These are phyloP conservation scores for Drosophila kanapiae DNA, from an alignment of 1,140 invertebrate genomes.

Conservation along the genomic window DNA sequence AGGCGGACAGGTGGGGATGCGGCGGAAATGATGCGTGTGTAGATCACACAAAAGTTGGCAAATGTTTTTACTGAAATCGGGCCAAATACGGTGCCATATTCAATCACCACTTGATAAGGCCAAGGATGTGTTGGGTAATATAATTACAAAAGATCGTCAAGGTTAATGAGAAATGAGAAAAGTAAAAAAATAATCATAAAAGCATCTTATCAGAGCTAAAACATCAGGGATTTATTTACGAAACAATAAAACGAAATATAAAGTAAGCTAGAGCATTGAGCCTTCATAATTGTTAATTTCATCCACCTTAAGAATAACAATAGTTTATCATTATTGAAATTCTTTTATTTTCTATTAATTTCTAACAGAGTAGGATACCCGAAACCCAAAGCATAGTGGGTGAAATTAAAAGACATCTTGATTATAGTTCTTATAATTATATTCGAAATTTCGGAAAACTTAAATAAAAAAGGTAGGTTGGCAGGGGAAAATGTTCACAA, in stretches of 20 bases:
- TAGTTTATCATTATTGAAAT: not conserved
- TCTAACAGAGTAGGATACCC: too few relatives aligned
- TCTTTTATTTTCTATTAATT: not conserved
- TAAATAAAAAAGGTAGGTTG: too few relatives aligned
- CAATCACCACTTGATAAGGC: not conserved
- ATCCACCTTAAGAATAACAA: not conserved
- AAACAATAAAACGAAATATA: not conserved
- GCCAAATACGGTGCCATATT: conserved; percentile 26
- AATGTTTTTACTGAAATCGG: conserved; percentile 47
- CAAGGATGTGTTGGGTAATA: not conserved
- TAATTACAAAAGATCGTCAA: not conserved
- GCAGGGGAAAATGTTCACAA: too few relatives aligned
- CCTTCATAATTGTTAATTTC: not conserved
- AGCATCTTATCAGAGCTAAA: too few relatives aligned
- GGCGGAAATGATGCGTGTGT: conserved; percentile 6
- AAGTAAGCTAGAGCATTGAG: not conserved
- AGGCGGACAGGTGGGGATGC: conserved; percentile 1
- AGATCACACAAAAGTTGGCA: conserved; percentile 43
- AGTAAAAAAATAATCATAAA: not conserved
- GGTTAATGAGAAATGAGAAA: not conserved
- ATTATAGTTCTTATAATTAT: too few relatives aligned
- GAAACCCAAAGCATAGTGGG: too few relatives aligned
- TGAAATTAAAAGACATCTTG: too few relatives aligned
- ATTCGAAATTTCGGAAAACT: too few relatives aligned
- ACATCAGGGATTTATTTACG: not conserved